Base-by-base conservation (phyloP, 2,797 vertebrate species). In the Bradypus variegatus region DNA sequence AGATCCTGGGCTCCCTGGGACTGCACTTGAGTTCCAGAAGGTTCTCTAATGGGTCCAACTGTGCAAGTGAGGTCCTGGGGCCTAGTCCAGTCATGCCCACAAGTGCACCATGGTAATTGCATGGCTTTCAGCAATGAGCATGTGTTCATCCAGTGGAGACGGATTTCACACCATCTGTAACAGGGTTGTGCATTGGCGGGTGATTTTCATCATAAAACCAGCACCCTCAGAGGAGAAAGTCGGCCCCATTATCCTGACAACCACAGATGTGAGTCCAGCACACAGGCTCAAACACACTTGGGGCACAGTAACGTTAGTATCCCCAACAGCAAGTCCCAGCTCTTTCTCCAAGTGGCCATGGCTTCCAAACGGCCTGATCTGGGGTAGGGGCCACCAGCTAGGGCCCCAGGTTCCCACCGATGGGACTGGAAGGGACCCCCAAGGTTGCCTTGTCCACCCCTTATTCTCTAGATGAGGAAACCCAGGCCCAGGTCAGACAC, bases 331-430 rank as follows among this genome's bases (percentile, higher is more conserved):
- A 12, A 19, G 16, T 7, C 33, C n/a, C 60, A 14, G 7, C 2
- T 16, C 21, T 45, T 45, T 25, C 19, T 8, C 33, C 62, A 50
- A 72, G 45, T 62, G 36, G 1, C 36, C 6, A 8, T 31, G 2
- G 41, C 75, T 31, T 36, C 11, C 31, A 1, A 0, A 33, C 3
- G 53, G 16, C 69, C 70, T 41, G n/a, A 19, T 1, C 27, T 2
- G n/a, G 48, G 16, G 18, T 36, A 36, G 7, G 31, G 2, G 36
- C n/a, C 16, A n/a, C 8, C 62, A 8, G n/a, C 16, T 36, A 1
- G 8, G 67, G 21, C 58, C 58, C 18, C 16, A 36, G 14, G 2
- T 36, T 69, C n/a, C 16, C 7, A 4, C 31, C 0, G 0, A 31
- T 62, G 38, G 5, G 2, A 33, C 50, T 1, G 36, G n/a, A 10